Percentiles rank a stretch among this genome's conserved stretches.
These are phyloP conservation scores for Microcebus ravelobensis DNA, from an alignment of 2,113 vertebrate genomes.

Conservation along the genomic window DNA sequence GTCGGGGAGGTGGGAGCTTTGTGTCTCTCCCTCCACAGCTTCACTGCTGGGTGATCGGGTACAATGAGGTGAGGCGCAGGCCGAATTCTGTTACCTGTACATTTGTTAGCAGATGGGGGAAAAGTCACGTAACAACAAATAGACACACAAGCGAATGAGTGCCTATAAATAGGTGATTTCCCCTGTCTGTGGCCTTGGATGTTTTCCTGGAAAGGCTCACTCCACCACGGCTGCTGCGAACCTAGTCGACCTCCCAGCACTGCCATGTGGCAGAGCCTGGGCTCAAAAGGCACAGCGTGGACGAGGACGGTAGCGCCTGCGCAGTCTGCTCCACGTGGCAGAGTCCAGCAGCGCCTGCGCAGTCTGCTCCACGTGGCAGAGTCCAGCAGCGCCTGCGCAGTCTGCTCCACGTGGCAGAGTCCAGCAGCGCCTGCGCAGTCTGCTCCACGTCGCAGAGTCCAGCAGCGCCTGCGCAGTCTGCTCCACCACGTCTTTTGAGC, in stretches of 20 bases:
- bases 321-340: too few relatives aligned
- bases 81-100: not conserved
- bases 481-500: not conserved
- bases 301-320: too few relatives aligned
- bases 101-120: not conserved
- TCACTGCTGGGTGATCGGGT: not conserved
- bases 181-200: not conserved
- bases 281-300: too few relatives aligned
- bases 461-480: too few relatives aligned
- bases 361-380: too few relatives aligned
- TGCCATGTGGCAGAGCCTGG: not conserved
- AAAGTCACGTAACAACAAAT: not conserved
- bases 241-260: not conserved
- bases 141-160: not conserved
- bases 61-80: not conserved
- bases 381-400: too few relatives aligned
- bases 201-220: not conserved
- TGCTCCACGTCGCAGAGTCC: too few relatives aligned
- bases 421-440: too few relatives aligned
- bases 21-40: not conserved
- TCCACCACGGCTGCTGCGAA: rapidly evolving
- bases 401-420: too few relatives aligned
- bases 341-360: too few relatives aligned
- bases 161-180: not conserved
- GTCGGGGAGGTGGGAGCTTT: not conserved